A percentile compares a stretch with the other conserved stretches of the same genome.
Evolutionary conservation across 2,888 invertebrate genomes (phyloP).

Genomic region (Cosmorhoe ocellata): DNA sequence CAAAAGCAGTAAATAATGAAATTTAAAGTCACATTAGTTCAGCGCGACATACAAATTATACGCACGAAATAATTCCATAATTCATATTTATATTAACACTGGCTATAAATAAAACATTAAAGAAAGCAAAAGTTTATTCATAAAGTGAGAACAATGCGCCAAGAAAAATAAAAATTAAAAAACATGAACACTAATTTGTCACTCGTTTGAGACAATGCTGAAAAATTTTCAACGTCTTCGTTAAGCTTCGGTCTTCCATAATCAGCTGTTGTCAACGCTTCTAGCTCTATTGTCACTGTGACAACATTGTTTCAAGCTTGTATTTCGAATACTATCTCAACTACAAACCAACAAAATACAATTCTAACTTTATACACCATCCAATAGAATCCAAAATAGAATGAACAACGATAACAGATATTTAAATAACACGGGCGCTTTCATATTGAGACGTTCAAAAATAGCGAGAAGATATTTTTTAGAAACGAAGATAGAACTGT

Average conservation of each 20-base stretch:
- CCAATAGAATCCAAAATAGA: constrained; percentile 29
- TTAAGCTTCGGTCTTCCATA: constrained; percentile 54
- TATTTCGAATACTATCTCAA: constrained; percentile 32
- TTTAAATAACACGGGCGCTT: constrained; percentile 40
- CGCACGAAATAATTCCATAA: constrained; percentile 60
- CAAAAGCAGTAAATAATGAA: constrained; percentile 72
- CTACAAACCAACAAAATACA: constrained; percentile 10
- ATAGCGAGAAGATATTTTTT: constrained; percentile 55
- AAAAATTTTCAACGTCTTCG: constrained; percentile 59
- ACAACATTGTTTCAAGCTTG: constrained; percentile 55
- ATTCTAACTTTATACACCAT: constrained; percentile 39
- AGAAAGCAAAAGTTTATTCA: constrained; percentile 41
- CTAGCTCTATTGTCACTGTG: constrained; percentile 64
- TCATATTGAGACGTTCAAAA: constrained; percentile 59
- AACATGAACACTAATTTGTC: constrained; percentile 62
- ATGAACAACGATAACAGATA: constrained; percentile 36
- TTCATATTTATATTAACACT: constrained; percentile 58
- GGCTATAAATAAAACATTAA: constrained; percentile 55
- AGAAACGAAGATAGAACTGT: constrained; percentile 67
- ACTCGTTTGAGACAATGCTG: constrained; percentile 58
- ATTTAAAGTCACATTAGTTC: constrained; percentile 62
- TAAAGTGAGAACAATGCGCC: constrained; percentile 51
- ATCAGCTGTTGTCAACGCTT: constrained; percentile 70
- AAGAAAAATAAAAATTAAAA: constrained; percentile 54
- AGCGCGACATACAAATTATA: constrained; percentile 57